Percentiles rank a stretch among this genome's conserved stretches.
These are phyloP conservation scores for Neocrepidodera transversa DNA, from an alignment of 2,888 invertebrate genomes.

Conservation along the genomic window DNA sequence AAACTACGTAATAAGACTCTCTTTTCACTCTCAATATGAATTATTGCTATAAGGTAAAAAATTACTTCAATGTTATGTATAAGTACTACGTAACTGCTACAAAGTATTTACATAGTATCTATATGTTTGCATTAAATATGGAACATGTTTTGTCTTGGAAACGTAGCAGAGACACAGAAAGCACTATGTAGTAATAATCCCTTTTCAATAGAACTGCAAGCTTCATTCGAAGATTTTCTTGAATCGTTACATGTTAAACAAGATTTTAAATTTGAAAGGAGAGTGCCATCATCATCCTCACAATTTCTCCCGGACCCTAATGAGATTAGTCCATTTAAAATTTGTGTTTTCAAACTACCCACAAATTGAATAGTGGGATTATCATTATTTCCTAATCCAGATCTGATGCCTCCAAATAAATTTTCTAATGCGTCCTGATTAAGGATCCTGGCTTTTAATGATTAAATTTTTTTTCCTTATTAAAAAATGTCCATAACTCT, in stretches of 20 bases:
- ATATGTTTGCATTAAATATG: too few relatives aligned
- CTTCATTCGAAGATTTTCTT: background rate
- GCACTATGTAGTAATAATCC: too few relatives aligned
- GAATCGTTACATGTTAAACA: constrained; percentile 8
- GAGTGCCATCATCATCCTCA: constrained; percentile 13
- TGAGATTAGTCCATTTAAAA: constrained; percentile 15
- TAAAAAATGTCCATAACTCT: constrained; percentile 7
- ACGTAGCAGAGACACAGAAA: too few relatives aligned
- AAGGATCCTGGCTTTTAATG: constrained; percentile 9
- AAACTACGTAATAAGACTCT: too few relatives aligned
- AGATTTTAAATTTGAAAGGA: constrained; percentile 13
- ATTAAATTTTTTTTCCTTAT: constrained; percentile 3
- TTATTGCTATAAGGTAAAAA: too few relatives aligned
- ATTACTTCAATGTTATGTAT: too few relatives aligned
- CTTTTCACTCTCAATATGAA: too few relatives aligned
- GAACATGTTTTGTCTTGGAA: too few relatives aligned
- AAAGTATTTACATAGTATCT: too few relatives aligned
- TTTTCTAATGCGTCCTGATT: constrained; percentile 17
- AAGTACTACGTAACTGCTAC: too few relatives aligned
- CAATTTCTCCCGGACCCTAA: constrained; percentile 14
- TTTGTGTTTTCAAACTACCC: constrained; percentile 13
- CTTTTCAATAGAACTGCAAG: constrained; percentile 2
- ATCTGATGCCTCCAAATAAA: constrained; percentile 16
- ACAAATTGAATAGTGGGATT: constrained; percentile 20
- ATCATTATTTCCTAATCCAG: constrained; percentile 11